Percentiles rank a stretch among this genome's conserved stretches.
Conservation (phyloP, 2,888 invertebrate species). For the Drosophila recens region DNA sequence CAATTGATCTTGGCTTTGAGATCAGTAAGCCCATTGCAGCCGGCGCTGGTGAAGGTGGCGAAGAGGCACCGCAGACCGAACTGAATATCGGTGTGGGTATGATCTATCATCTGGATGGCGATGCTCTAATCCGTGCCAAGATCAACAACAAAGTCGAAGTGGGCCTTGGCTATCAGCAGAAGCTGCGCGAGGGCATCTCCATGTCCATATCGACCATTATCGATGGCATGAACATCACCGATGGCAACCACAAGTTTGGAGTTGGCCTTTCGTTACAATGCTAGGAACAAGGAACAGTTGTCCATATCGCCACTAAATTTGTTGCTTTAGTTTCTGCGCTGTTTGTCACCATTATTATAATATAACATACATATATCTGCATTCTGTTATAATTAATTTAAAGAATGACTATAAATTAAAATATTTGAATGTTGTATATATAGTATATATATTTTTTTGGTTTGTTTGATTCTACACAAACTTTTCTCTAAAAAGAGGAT, state of each 20-base stretch:
- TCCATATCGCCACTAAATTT: slow-evolving; percentile 21
- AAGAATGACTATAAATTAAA: neutral
- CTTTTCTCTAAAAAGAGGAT: neutral
- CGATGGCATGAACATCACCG: slow-evolving; percentile 92
- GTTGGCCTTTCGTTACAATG: slow-evolving; percentile 96
- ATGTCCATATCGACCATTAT: slow-evolving; percentile 90
- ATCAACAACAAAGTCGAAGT: slow-evolving; percentile 96
- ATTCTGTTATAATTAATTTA: neutral
- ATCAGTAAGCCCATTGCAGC: slow-evolving; percentile 13
- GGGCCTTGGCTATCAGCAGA: slow-evolving; percentile 96
- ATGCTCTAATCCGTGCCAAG: slow-evolving; percentile 95
- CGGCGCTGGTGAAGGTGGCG: neutral
- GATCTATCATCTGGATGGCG: slow-evolving; percentile 92
- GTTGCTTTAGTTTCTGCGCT: neutral
- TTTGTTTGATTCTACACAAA: too few species aligned
- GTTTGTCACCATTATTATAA: neutral
- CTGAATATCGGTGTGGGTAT: slow-evolving; percentile 95
- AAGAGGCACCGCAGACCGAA: slow-evolving; percentile 87
- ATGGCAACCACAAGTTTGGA: slow-evolving; percentile 98
- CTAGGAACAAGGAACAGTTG: slow-evolving; percentile 85
- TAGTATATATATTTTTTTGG: too few species aligned
- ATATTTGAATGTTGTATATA: slow-evolving; percentile 3
- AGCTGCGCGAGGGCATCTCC: slow-evolving; percentile 94
- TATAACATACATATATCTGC: neutral
- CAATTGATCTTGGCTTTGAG: slow-evolving; percentile 55